Percentiles rank a stretch among this genome's conserved stretches.
Evolutionary conservation across 2,113 vertebrate genomes (phyloP).

Genomic region (Hippoglossus stenolepis): DNA sequence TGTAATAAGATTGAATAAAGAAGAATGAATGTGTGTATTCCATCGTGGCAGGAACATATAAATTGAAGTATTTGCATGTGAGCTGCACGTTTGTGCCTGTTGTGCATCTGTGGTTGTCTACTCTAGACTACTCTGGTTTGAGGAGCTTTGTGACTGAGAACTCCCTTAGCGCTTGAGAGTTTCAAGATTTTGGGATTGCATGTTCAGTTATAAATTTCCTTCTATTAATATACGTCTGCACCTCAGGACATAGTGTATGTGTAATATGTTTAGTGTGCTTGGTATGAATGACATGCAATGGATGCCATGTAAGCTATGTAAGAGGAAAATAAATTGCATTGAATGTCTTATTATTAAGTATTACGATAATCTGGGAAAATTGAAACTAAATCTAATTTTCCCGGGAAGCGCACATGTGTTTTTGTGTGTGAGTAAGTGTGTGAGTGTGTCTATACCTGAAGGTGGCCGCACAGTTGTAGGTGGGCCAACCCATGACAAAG

Average conservation of each 20-base stretch:
- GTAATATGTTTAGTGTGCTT: neutral
- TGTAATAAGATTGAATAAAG: slow-evolving; percentile 9
- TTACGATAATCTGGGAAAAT: neutral
- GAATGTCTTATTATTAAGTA: neutral
- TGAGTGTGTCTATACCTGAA: slow-evolving; percentile 86
- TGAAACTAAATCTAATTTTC: neutral
- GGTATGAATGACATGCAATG: neutral
- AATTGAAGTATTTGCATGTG: too few species aligned
- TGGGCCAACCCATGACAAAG: slow-evolving; percentile 97
- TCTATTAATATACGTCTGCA: slow-evolving; percentile 5
- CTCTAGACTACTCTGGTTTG: neutral
- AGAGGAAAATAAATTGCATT: neutral
- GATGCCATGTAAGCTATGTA: neutral
- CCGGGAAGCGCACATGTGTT: neutral
- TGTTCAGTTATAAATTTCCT: slow-evolving; percentile 19
- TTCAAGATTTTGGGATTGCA: slow-evolving; percentile 27
- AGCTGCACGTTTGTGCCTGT: neutral
- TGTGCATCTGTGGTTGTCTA: neutral
- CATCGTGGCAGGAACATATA: slow-evolving; percentile 9
- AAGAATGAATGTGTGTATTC: neutral
- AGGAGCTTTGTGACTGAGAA: too few species aligned
- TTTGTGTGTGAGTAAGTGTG: neutral
- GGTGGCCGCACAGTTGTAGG: slow-evolving; percentile 92
- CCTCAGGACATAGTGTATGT: slow-evolving; percentile 38
- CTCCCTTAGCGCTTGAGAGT: neutral